A percentile compares a stretch with the other conserved stretches of the same genome.
Evolutionary conservation across 2,888 invertebrate genomes (phyloP).

Genomic region (Acronicta leporina): DNA sequence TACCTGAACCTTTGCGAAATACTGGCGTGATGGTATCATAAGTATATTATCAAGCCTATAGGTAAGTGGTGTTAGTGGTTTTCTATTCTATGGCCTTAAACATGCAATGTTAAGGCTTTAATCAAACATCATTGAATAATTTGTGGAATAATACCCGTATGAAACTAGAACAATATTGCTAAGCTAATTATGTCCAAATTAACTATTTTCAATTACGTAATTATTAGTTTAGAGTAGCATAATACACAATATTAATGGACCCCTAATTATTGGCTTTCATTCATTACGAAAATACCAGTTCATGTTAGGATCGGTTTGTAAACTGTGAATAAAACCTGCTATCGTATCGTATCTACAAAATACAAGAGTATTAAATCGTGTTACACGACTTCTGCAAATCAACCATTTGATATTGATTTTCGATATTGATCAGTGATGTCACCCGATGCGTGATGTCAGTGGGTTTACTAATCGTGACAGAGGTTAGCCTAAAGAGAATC

Average conservation of each 20-base stretch:
- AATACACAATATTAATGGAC: background rate
- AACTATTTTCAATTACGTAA: background rate
- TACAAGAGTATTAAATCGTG: background rate
- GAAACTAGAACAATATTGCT: background rate
- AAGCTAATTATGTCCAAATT: background rate
- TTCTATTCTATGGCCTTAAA: background rate
- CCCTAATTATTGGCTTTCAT: background rate
- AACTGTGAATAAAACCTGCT: too few species aligned
- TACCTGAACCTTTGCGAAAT: too few species aligned
- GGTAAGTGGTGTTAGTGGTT: too few species aligned
- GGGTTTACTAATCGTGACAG: constrained; percentile 49
- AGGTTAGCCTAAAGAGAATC: constrained; percentile 32
- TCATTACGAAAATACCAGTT: too few species aligned
- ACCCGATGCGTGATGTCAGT: constrained; percentile 36
- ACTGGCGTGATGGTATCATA: too few species aligned
- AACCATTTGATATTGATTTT: constrained; percentile 20
- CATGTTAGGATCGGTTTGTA: too few species aligned
- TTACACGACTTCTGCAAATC: background rate
- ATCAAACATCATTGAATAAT: background rate
- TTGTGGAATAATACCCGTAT: background rate
- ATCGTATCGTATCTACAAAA: too few species aligned
- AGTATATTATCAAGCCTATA: too few species aligned
- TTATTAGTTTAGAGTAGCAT: background rate
- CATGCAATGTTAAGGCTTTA: background rate
- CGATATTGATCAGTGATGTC: constrained; percentile 52